Percentiles rank a stretch among this genome's conserved stretches.
Conservation (phyloP, 2,888 invertebrate genomes). For the Loripinus fragilis region DNA sequence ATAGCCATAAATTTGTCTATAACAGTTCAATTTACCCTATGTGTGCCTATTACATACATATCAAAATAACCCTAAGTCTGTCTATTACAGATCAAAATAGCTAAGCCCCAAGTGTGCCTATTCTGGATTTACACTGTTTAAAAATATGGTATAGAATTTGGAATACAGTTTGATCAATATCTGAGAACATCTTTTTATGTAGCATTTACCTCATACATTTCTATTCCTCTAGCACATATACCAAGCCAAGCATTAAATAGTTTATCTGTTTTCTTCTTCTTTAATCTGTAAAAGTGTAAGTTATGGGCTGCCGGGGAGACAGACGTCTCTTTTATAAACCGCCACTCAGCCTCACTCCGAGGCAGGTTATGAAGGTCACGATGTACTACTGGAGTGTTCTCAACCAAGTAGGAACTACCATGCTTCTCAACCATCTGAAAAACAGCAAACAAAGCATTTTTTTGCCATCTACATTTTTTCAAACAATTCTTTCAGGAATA, state of each 20-base stretch:
- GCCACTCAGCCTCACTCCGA: slow-evolving; percentile 91
- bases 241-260: slow-evolving; percentile 90
- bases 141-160: too few relatives aligned
- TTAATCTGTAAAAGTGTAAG: slow-evolving; percentile 93
- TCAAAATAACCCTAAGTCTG: too few relatives aligned
- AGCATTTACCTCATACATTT: slow-evolving; percentile 91
- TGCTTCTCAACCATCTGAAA: slow-evolving; percentile 84
- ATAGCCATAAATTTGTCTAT: too few relatives aligned
- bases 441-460: background rate
- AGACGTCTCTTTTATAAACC: slow-evolving; percentile 95
- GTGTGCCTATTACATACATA: too few relatives aligned
- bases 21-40: too few relatives aligned
- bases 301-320: slow-evolving; percentile 91
- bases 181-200: too few relatives aligned
- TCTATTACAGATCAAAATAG: too few relatives aligned
- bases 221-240: slow-evolving; percentile 95
- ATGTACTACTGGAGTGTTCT: slow-evolving; percentile 90
- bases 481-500: too few relatives aligned
- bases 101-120: too few relatives aligned
- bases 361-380: slow-evolving; percentile 91
- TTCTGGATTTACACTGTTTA: too few relatives aligned
- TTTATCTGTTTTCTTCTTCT: slow-evolving; percentile 86
- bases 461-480: too few relatives aligned
- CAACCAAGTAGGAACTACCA: slow-evolving; percentile 84
- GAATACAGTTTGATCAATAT: too few relatives aligned